These are phyloP conservation scores for Sander lucioperca DNA, from an alignment of 2,113 vertebrate genomes.

Conservation along the genomic window DNA sequence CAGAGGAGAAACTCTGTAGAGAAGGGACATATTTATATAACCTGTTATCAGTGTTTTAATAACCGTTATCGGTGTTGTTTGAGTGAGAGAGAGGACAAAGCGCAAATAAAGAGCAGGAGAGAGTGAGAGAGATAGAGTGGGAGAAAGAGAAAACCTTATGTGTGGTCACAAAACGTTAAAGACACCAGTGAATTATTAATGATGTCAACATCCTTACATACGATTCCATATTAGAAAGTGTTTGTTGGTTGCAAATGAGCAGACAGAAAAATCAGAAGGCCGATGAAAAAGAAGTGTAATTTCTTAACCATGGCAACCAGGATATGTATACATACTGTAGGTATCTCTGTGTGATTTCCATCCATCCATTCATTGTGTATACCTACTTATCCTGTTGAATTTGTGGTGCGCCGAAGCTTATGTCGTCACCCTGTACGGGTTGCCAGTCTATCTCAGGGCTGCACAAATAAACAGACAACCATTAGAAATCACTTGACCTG, in stretches of 20 bases:
- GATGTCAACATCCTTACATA: not conserved
- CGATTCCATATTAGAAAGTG: not conserved
- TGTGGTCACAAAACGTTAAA: not conserved
- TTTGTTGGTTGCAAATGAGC: not conserved
- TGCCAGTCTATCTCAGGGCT: no score
- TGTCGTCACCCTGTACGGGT: no score
- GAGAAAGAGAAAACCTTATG: not conserved
- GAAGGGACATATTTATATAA: not conserved
- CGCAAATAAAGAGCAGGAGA: not conserved
- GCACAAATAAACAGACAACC: no score
- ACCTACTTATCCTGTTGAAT: not conserved
- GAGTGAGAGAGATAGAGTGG: not conserved
- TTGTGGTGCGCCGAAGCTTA: not conserved
- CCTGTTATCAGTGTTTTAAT: constrained; percentile 20
- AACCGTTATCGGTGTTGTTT: constrained; percentile 2
- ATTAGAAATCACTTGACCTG: no score
- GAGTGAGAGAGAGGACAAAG: not conserved
- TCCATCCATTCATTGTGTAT: not conserved
- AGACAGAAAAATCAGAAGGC: not conserved
- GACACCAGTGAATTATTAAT: constrained; percentile 24
- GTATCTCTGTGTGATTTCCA: not conserved
- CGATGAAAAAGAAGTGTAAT: not conserved
- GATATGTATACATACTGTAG: not conserved
- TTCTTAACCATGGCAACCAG: not conserved
- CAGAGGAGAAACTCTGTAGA: constrained; percentile 4